phyloP scores from a whole-genome alignment of 2,113 vertebrate species.

The Octodon degus region DNA sequence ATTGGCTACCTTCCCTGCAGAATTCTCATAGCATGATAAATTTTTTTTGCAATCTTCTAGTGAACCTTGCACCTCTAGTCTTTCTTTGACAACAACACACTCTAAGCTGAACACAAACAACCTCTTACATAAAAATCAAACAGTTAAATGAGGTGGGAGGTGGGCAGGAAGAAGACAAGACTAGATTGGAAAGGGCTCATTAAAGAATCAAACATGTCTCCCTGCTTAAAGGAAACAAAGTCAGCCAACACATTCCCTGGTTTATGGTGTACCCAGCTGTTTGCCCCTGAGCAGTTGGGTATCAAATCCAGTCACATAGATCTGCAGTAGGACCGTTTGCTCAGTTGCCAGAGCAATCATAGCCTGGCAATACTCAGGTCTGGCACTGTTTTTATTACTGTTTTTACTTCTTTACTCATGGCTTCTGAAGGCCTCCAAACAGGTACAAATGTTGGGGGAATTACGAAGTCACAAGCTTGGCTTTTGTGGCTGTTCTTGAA shows the following conservation, averaged over 20 bases:
- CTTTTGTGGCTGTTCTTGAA: constrained; percentile 70
- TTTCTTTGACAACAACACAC: background rate
- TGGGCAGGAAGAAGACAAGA: constrained; percentile 23
- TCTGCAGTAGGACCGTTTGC: background rate
- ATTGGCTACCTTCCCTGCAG: background rate
- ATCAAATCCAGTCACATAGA: constrained; percentile 72
- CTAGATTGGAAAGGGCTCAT: constrained; percentile 17
- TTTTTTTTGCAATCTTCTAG: background rate
- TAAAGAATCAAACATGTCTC: constrained; percentile 69
- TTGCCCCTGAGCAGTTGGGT: constrained; percentile 72
- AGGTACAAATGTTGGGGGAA: constrained; percentile 75
- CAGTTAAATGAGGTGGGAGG: background rate
- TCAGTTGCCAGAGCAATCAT: constrained; percentile 72
- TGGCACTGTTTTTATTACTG: constrained; percentile 67
- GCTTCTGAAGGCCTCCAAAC: constrained; percentile 72
- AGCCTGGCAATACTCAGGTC: constrained; percentile 69
- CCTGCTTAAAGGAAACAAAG: constrained; percentile 65
- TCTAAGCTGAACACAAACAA: background rate
- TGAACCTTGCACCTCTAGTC: background rate
- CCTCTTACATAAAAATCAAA: background rate
- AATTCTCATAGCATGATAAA: background rate
- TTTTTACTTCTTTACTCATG: constrained; percentile 75
- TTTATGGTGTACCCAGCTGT: constrained; percentile 76
- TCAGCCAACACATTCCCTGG: constrained; percentile 51
- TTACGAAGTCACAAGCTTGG: constrained; percentile 73